These are phyloP conservation scores for Apus apus DNA, from an alignment of 2,113 vertebrate genomes.

Conservation along the genomic window DNA sequence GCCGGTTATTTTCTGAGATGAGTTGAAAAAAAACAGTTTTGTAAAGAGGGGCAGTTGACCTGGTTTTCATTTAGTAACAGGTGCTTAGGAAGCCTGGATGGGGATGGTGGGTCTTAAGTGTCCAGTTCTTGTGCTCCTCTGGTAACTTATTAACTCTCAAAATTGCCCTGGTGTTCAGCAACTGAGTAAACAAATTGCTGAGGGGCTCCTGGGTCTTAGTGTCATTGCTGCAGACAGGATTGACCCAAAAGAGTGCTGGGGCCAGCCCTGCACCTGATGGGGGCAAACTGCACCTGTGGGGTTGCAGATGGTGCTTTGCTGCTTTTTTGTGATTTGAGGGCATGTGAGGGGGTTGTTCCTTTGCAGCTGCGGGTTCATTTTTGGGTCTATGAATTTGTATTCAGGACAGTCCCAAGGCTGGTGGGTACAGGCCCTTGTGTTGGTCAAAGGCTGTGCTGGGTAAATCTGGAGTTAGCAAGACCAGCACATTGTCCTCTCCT, in stretches of 20 bases:
- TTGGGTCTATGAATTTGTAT: background rate
- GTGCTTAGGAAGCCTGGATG: background rate
- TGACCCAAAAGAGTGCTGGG: accelerated
- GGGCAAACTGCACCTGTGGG: accelerated
- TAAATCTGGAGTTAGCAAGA: background rate
- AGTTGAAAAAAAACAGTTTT: background rate
- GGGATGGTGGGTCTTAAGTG: background rate
- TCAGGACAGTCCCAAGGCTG: background rate
- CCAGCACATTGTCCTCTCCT: background rate
- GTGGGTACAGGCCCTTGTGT: accelerated
- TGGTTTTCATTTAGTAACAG: background rate
- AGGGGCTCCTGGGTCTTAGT: background rate
- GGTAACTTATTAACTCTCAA: slow-evolving; percentile 37
- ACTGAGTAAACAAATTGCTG: background rate
- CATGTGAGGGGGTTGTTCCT: accelerated
- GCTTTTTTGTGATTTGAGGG: background rate
- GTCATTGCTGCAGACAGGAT: background rate
- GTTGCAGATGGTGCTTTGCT: background rate
- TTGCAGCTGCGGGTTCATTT: background rate
- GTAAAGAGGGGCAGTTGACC: background rate
- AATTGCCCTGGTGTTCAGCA: background rate
- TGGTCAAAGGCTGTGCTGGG: background rate
- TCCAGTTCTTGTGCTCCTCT: background rate
- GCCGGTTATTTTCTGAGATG: background rate
- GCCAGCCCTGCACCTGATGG: accelerated